Percentiles rank a stretch among this genome's conserved stretches.
These are phyloP conservation scores for Sardina pilchardus DNA, from an alignment of 2,113 vertebrate genomes.

Conservation along the genomic window DNA sequence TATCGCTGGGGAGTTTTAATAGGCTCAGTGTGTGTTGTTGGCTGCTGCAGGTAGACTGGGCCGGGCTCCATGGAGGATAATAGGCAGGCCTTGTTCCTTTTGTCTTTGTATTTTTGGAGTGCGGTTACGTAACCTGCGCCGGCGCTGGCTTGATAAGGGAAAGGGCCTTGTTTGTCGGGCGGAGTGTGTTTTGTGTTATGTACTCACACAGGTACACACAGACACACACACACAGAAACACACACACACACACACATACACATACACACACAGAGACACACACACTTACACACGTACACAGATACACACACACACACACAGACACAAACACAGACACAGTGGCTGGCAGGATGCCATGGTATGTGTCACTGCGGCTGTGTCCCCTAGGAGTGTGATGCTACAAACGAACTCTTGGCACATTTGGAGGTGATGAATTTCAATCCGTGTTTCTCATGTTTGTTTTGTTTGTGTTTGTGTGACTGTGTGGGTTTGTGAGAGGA, in stretches of 20 bases:
- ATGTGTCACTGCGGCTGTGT: not conserved
- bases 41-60: not conserved
- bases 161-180: not conserved
- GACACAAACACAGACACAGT: not conserved
- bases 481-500: not conserved
- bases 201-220: not conserved
- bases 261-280: not conserved
- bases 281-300: conserved; percentile 1
- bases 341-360: not conserved
- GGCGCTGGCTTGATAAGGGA: not conserved
- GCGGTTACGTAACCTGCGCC: not conserved
- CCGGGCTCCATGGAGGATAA: not conserved
- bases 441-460: not conserved
- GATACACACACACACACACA: not conserved
- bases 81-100: conserved; percentile 11
- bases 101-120: not conserved
- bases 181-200: not conserved
- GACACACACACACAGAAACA: conserved; percentile 5
- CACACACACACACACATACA: not conserved
- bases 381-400: not conserved
- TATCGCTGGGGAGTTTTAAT: conserved; percentile 4
- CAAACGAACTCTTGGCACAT: not conserved
- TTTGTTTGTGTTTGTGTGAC: not conserved
- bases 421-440: not conserved
- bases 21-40: conserved; percentile 14